Evolutionary conservation across 2,113 vertebrate species (phyloP).

Genomic region (Phoenicopterus ruber): DNA sequence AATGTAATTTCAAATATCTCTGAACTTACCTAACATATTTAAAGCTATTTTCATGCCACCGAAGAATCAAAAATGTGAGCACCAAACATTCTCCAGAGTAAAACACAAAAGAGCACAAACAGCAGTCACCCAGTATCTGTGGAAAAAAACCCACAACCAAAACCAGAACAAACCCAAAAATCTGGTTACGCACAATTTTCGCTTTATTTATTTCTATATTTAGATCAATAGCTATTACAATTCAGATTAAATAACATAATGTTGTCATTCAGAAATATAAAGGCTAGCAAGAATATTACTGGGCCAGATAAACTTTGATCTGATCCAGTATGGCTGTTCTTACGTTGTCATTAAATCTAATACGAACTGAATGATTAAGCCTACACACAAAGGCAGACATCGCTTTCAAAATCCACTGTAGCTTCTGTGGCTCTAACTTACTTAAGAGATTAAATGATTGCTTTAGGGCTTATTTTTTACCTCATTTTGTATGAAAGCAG

Average conservation of each 20-base stretch:
- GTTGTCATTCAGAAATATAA: background rate
- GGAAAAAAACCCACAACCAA: background rate
- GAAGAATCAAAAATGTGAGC: constrained; percentile 82
- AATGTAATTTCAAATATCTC: background rate
- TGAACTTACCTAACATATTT: constrained; percentile 71
- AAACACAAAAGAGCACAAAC: constrained; percentile 87
- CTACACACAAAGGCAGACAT: background rate
- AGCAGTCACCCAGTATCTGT: constrained; percentile 85
- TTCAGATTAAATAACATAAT: background rate
- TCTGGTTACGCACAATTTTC: background rate
- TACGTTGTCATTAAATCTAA: background rate
- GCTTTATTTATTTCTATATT: background rate
- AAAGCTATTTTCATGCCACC: constrained; percentile 77
- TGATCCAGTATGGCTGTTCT: background rate
- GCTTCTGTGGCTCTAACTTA: background rate
- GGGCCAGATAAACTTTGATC: background rate
- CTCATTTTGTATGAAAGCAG: constrained; percentile 84
- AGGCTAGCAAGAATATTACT: background rate
- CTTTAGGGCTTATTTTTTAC: constrained; percentile 57
- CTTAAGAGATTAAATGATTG: background rate
- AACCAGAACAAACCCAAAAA: background rate
- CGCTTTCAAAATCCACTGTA: background rate
- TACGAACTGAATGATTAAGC: rapidly evolving
- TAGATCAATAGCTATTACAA: background rate
- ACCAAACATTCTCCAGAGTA: constrained; percentile 77